phyloP scores from a whole-genome alignment of 2,888 invertebrate genomes.

The Terebella lapidaria region DNA sequence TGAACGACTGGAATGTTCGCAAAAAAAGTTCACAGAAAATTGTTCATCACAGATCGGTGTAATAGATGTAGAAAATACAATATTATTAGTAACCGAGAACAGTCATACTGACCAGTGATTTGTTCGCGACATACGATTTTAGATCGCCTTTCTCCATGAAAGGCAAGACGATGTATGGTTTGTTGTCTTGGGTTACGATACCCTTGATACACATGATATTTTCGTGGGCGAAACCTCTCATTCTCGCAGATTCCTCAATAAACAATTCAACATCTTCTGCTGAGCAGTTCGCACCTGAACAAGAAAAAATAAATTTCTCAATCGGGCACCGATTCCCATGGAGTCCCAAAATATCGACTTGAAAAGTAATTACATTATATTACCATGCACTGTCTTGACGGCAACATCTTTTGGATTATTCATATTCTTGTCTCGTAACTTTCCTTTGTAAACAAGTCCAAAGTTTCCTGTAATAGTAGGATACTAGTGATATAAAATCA shows the following conservation, averaged over 20 bases:
- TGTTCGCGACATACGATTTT: conserved; percentile 27
- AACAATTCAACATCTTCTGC: conserved; percentile 18
- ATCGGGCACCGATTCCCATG: neutral
- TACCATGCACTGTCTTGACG: neutral
- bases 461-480: neutral
- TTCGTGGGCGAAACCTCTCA: conserved; percentile 52
- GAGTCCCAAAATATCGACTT: too few relatives aligned
- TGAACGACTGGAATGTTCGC: neutral
- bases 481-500: neutral
- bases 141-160: conserved; percentile 52
- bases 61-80: too few relatives aligned
- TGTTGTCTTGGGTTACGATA: conserved; percentile 42
- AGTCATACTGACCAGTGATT: conserved; percentile 31
- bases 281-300: conserved; percentile 3
- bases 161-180: conserved; percentile 51
- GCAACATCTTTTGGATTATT: neutral
- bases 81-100: too few relatives aligned
- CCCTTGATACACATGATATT: conserved; percentile 52
- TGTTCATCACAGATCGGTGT: too few relatives aligned
- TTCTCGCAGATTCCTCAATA: conserved; percentile 23
- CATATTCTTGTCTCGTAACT: neutral
- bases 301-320: neutral
- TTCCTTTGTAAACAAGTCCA: neutral
- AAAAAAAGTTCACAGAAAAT: conserved; percentile 6
- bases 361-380: neutral